phyloP scores from a whole-genome alignment of 2,797 vertebrate genomes.

The Semaprochilodus insignis region DNA sequence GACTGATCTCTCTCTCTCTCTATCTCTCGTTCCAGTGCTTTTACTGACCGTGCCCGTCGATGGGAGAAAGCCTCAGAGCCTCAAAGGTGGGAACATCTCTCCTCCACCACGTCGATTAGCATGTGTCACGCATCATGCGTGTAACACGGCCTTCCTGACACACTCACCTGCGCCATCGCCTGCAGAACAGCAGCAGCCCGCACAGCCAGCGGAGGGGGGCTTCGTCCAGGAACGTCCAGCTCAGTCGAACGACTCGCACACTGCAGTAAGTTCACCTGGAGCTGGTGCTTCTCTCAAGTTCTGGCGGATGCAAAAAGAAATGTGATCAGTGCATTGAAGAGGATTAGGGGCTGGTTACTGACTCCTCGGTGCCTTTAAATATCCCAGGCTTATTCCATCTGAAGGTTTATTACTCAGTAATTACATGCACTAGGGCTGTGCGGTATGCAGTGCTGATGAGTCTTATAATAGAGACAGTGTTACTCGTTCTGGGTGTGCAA shows the following conservation, averaged over 20 bases:
- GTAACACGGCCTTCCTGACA: slow-evolving; percentile 32
- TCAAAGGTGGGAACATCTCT: slow-evolving; percentile 8
- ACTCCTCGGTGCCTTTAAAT: too few species aligned
- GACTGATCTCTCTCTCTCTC: slow-evolving; percentile 6
- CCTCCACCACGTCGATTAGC: slow-evolving; percentile 37
- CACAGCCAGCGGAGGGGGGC: not conserved
- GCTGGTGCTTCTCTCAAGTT: not conserved
- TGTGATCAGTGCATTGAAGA: not conserved
- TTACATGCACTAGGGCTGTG: too few species aligned
- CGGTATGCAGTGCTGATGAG: too few species aligned
- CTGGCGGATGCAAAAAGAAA: not conserved
- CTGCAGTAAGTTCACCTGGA: slow-evolving; percentile 13
- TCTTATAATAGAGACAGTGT: too few species aligned
- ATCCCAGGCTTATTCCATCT: too few species aligned
- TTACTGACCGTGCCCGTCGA: not conserved
- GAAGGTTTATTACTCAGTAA: too few species aligned
- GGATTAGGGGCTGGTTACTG: not conserved
- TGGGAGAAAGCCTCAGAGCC: slow-evolving; percentile 9
- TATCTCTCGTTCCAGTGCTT: not conserved
- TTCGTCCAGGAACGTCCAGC: not conserved
- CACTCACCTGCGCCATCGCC: slow-evolving; percentile 43
- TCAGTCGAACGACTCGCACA: not conserved
- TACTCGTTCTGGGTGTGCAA: too few species aligned
- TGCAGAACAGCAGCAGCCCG: not conserved
- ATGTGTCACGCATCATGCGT: slow-evolving; percentile 34